Percentiles rank a stretch among this genome's conserved stretches.
Conservation (phyloP, 2,113 vertebrate species). For the Murina feae region DNA sequence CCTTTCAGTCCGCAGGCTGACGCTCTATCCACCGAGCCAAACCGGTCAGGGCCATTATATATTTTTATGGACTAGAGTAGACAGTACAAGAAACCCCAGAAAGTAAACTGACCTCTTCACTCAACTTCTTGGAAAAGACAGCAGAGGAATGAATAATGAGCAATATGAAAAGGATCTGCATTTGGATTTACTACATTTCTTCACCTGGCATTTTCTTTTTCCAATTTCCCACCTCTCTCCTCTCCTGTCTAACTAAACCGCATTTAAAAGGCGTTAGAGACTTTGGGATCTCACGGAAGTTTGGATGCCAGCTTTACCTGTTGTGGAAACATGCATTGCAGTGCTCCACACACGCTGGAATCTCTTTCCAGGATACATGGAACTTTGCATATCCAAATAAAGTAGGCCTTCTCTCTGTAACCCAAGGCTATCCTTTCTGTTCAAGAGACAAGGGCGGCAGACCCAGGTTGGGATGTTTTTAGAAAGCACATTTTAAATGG, state of each 20-base stretch:
- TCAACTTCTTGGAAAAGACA: conserved; percentile 10
- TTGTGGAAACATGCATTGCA: background rate
- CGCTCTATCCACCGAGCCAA: no score
- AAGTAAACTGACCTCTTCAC: background rate
- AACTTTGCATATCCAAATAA: background rate
- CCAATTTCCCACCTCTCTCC: background rate
- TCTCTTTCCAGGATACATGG: no score
- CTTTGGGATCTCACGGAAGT: background rate
- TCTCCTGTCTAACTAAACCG: background rate
- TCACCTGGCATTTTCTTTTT: background rate
- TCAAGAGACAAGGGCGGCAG: background rate
- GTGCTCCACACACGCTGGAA: no score
- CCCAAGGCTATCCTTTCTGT: background rate
- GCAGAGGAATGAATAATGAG: conserved; percentile 5
- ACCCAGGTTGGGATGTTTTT: background rate
- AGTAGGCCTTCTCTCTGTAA: background rate
- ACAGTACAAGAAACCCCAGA: background rate
- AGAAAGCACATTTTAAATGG: background rate
- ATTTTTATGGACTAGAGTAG: background rate
- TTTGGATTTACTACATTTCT: background rate
- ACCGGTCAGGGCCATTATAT: no score
- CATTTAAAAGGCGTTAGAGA: background rate
- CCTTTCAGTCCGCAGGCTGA: no score
- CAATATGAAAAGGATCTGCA: conserved; percentile 10
- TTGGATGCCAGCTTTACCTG: background rate